phyloP scores from a whole-genome alignment of 53 echinoderm and acorn worm genomes.

The Pentamera pediparva region DNA sequence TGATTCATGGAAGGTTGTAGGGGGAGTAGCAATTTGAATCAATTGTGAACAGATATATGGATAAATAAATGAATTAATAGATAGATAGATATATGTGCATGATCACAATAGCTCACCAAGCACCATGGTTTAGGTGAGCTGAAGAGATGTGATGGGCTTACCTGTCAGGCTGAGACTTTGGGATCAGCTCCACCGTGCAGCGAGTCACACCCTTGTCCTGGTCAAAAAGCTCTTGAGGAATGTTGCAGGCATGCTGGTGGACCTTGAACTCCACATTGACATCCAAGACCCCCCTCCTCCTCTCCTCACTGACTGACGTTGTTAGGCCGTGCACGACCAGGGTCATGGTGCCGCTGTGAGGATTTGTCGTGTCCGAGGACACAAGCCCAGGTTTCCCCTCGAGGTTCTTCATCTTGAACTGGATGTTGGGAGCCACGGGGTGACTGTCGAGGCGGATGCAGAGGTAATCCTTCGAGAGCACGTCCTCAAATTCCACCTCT shows the following conservation, averaged over 20 bases:
- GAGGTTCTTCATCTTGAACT: slow-evolving; percentile 14
- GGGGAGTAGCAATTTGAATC: no score
- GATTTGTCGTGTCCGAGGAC: slow-evolving; percentile 20
- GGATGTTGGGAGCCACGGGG: slow-evolving; percentile 3
- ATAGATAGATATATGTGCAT: no score
- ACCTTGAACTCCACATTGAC: slow-evolving; percentile 41
- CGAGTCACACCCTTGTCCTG: slow-evolving; percentile 17
- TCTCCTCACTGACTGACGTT: slow-evolving; percentile 36
- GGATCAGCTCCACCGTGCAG: slow-evolving; percentile 82
- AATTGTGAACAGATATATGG: no score
- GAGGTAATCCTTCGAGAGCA: slow-evolving; percentile 12
- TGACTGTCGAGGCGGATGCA: slow-evolving; percentile 29
- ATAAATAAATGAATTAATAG: no score
- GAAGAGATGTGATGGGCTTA: slow-evolving; percentile 16
- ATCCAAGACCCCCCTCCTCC: slow-evolving; percentile 10
- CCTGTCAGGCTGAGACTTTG: slow-evolving; percentile 68
- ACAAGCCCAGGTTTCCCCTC: slow-evolving; percentile 35
- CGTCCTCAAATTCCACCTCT: neutral
- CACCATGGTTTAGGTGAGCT: no score
- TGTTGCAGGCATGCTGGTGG: slow-evolving; percentile 42
- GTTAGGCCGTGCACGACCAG: slow-evolving; percentile 51
- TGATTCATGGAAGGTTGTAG: no score
- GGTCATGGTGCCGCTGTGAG: slow-evolving; percentile 41
- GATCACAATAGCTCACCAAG: no score
- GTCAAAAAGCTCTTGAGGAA: slow-evolving; percentile 38